These are phyloP conservation scores for Monochamus alternatus DNA, from an alignment of 2,888 invertebrate species.

Conservation along the genomic window DNA sequence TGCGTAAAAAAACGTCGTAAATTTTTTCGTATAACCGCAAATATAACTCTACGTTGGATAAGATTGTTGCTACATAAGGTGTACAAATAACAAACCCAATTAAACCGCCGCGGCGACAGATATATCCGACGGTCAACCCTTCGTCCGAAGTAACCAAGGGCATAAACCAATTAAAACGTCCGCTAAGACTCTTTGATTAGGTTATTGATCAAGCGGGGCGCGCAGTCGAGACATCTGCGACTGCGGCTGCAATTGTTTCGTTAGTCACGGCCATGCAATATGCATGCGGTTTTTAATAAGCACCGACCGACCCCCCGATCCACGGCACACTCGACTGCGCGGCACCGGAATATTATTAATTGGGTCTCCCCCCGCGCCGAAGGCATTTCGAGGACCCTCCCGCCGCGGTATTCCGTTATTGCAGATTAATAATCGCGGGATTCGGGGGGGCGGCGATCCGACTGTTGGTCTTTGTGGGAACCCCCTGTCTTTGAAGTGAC, in stretches of 20 bases:
- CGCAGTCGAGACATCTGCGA: constrained; percentile 41
- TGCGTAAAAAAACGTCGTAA: too few species aligned
- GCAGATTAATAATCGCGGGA: constrained; percentile 46
- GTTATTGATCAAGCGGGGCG: constrained; percentile 47
- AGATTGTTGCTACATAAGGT: too few species aligned
- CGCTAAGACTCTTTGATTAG: constrained; percentile 45
- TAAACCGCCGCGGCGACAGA: constrained; percentile 10
- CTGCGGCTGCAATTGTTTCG: constrained; percentile 53
- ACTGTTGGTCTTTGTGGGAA: constrained; percentile 23
- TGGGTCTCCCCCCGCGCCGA: constrained; percentile 56
- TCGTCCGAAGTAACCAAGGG: constrained; percentile 39
- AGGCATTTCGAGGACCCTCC: constrained; percentile 54
- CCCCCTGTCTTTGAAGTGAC: background rate
- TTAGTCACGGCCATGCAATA: constrained; percentile 62
- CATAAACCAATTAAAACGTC: constrained; percentile 46
- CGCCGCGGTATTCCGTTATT: constrained; percentile 46
- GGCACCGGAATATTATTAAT: constrained; percentile 63
- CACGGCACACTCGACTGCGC: constrained; percentile 25
- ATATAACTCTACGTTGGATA: too few species aligned
- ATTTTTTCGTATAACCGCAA: too few species aligned
- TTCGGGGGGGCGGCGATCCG: constrained; percentile 24
- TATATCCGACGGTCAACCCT: constrained; percentile 14
- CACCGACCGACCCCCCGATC: constrained; percentile 51
- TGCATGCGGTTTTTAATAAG: constrained; percentile 67
- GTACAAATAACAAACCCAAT: constrained; percentile 6